Evolutionary conservation across 2,888 invertebrate genomes (phyloP).

Genomic region (Protophormia terraenovae): DNA sequence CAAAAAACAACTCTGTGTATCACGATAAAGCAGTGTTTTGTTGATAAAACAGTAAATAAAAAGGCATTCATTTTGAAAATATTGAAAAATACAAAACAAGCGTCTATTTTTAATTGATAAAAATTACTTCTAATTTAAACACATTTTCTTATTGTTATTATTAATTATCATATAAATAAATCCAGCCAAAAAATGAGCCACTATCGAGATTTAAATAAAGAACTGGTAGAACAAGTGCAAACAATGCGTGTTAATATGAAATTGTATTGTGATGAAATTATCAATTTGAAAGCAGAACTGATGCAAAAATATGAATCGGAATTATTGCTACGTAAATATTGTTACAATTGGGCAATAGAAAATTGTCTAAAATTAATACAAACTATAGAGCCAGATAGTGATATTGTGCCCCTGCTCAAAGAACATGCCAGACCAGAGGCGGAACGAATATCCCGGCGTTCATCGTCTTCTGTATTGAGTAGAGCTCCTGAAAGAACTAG

Average conservation of each 20-base stretch:
- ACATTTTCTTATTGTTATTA: not conserved
- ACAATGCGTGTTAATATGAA: conserved; percentile 38
- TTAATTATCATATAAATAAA: not conserved
- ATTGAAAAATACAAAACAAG: not conserved
- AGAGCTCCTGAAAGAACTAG: not conserved
- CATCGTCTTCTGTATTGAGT: not conserved
- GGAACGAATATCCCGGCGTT: not conserved
- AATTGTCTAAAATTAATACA: conserved; percentile 30
- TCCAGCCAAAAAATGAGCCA: conserved; percentile 69
- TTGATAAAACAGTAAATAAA: not conserved
- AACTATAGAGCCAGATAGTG: conserved; percentile 27
- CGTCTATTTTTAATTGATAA: not conserved
- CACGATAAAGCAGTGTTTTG: not conserved
- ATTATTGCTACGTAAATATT: conserved; percentile 1
- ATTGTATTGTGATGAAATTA: conserved; percentile 53
- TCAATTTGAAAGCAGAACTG: conserved; percentile 43
- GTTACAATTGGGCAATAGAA: conserved; percentile 20
- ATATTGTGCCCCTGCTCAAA: conserved; percentile 14
- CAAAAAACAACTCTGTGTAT: not conserved
- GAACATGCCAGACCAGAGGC: not conserved
- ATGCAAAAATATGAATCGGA: conserved; percentile 52
- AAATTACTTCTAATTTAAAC: not conserved
- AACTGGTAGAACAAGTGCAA: conserved; percentile 58
- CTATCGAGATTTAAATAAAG: conserved; percentile 70
- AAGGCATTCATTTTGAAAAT: not conserved